Evolutionary conservation across 2,888 invertebrate genomes (phyloP).

Genomic region (Blera fallax): DNA sequence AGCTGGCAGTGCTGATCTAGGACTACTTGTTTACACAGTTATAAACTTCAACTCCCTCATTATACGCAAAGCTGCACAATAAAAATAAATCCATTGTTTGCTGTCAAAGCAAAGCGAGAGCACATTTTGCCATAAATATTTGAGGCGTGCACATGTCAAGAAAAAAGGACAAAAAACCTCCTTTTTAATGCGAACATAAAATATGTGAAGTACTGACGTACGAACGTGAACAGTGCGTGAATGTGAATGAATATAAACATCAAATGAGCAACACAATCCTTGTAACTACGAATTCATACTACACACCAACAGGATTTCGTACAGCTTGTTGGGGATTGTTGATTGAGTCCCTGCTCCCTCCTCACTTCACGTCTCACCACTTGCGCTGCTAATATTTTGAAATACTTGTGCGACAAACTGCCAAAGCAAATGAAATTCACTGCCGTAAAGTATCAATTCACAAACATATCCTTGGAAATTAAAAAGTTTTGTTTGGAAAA

Average conservation of each 20-base stretch:
- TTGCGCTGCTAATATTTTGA: background rate
- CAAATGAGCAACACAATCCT: constrained; percentile 32
- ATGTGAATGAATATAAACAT: constrained; percentile 36
- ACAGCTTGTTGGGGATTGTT: constrained; percentile 33
- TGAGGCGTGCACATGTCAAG: background rate
- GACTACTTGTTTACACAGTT: constrained; percentile 31
- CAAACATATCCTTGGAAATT: background rate
- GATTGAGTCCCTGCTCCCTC: background rate
- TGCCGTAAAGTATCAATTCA: constrained; percentile 1
- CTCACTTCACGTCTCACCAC: background rate
- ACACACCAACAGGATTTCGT: constrained; percentile 31
- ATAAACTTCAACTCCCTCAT: constrained; percentile 29
- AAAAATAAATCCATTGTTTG: constrained; percentile 57
- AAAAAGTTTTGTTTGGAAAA: constrained; percentile 10
- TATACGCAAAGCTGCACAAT: constrained; percentile 35
- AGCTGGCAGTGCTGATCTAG: constrained; percentile 21
- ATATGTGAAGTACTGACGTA: constrained; percentile 36
- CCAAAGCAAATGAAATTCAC: constrained; percentile 9
- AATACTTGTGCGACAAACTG: background rate
- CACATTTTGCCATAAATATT: constrained; percentile 23
- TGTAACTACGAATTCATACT: background rate
- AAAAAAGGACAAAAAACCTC: background rate
- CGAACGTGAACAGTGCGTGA: constrained; percentile 26
- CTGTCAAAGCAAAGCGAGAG: constrained; percentile 20
- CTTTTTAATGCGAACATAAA: constrained; percentile 17